These are phyloP conservation scores for Eucidaris tribuloides DNA, from an alignment of 35 echinoderm and acorn worm genomes.

Conservation along the genomic window DNA sequence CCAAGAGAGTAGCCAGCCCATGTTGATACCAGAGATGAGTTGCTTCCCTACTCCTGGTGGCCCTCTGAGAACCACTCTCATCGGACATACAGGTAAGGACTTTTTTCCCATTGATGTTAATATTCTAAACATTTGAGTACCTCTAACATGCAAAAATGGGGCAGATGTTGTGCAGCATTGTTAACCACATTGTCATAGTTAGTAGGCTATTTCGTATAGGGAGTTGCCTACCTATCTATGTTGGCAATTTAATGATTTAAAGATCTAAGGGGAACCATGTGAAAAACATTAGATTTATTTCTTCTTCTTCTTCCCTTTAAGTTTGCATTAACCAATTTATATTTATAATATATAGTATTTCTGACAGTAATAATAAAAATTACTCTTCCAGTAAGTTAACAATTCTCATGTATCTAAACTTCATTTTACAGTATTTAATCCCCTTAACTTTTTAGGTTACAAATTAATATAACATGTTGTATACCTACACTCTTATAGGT, in stretches of 20 bases:
- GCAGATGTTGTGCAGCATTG: not conserved
- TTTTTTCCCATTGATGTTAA: not conserved
- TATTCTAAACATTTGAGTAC: not conserved
- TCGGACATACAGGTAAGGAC: conserved; percentile 77
- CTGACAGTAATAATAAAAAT: too few species aligned
- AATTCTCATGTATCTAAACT: too few species aligned
- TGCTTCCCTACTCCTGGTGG: conserved; percentile 88
- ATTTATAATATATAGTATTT: too few species aligned
- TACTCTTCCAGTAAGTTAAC: too few species aligned
- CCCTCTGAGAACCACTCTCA: conserved; percentile 73
- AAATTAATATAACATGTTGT: too few species aligned
- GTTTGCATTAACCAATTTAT: too few species aligned
- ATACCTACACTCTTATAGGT: too few species aligned
- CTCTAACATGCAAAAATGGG: not conserved
- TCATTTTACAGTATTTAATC: too few species aligned
- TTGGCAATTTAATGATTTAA: not conserved
- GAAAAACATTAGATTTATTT: too few species aligned
- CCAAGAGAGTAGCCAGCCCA: not conserved
- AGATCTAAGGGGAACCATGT: too few species aligned
- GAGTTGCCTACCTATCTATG: not conserved
- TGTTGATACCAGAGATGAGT: conserved; percentile 66
- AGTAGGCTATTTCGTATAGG: not conserved
- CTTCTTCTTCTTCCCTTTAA: too few species aligned
- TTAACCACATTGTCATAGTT: not conserved
- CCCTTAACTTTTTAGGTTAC: too few species aligned